phyloP scores from a whole-genome alignment of 2,113 vertebrate species.

The Amblyornis subalaris region DNA sequence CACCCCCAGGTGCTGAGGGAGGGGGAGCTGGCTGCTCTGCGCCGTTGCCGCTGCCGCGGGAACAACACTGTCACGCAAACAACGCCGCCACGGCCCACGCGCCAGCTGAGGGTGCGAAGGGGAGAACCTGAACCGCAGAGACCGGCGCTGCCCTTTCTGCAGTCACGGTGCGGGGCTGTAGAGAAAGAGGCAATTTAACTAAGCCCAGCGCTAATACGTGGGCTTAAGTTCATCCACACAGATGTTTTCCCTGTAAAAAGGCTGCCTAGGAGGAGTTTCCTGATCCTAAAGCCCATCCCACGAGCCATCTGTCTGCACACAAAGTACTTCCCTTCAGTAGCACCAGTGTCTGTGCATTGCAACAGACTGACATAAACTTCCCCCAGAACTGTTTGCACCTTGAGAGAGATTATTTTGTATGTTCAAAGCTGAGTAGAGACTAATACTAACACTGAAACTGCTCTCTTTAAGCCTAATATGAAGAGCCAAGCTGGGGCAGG shows the following conservation, averaged over 20 bases:
- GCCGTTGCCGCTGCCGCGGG: neutral
- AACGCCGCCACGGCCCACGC: neutral
- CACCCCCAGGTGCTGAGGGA: neutral
- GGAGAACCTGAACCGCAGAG: neutral
- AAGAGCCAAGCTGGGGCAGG: neutral
- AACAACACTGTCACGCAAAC: neutral
- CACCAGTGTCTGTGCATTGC: fast-evolving
- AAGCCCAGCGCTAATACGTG: neutral
- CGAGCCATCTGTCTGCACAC: neutral
- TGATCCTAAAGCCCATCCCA: neutral
- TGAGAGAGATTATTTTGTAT: neutral
- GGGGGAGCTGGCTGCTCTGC: neutral
- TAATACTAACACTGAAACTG: neutral
- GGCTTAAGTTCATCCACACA: neutral
- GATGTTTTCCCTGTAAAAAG: neutral
- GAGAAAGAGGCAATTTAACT: neutral
- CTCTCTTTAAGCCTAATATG: neutral
- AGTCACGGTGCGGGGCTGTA: neutral
- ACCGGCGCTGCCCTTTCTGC: neutral
- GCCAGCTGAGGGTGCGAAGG: neutral
- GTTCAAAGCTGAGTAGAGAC: neutral
- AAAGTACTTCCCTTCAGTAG: neutral
- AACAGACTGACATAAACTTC: neutral
- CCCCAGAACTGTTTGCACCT: neutral
- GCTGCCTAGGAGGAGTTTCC: neutral